phyloP scores from a whole-genome alignment of 2,797 vertebrate genomes.

The Chromis chromis region DNA sequence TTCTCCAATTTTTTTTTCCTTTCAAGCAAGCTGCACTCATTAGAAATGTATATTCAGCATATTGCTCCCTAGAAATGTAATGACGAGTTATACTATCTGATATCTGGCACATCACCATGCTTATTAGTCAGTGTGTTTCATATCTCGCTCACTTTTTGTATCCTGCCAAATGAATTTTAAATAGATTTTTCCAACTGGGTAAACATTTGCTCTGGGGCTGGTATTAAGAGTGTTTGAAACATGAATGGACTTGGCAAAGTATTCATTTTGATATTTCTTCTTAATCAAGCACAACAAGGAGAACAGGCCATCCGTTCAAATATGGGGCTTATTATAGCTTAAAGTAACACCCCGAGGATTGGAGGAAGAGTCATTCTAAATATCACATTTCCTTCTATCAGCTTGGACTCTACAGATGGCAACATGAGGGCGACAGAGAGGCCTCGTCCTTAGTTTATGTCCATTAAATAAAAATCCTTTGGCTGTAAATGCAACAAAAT shows the following conservation, averaged over 20 bases:
- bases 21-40: conserved; percentile 35
- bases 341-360: conserved; percentile 26
- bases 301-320: conserved; percentile 44
- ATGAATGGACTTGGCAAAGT: conserved; percentile 63
- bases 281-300: conserved; percentile 56
- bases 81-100: conserved; percentile 29
- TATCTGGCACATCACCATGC: conserved; percentile 54
- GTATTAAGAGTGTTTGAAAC: conserved; percentile 53
- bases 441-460: conserved; percentile 3
- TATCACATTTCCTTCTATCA: conserved; percentile 27
- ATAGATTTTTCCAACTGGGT: conserved; percentile 63
- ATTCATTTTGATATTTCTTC: conserved; percentile 56
- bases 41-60: conserved; percentile 55
- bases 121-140: conserved; percentile 59
- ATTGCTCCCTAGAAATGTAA: conserved; percentile 40
- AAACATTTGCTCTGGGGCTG: conserved; percentile 69
- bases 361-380: conserved; percentile 29
- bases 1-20: background rate
- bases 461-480: conserved; percentile 2
- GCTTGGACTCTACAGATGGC: conserved; percentile 29
- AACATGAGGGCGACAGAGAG: background rate
- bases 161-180: conserved; percentile 70
- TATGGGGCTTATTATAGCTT: conserved; percentile 47
- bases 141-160: conserved; percentile 55
- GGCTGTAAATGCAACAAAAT: conserved; percentile 20